Evolutionary conservation across 2,113 vertebrate species (phyloP).

Genomic region (Apaloderma vittatum): DNA sequence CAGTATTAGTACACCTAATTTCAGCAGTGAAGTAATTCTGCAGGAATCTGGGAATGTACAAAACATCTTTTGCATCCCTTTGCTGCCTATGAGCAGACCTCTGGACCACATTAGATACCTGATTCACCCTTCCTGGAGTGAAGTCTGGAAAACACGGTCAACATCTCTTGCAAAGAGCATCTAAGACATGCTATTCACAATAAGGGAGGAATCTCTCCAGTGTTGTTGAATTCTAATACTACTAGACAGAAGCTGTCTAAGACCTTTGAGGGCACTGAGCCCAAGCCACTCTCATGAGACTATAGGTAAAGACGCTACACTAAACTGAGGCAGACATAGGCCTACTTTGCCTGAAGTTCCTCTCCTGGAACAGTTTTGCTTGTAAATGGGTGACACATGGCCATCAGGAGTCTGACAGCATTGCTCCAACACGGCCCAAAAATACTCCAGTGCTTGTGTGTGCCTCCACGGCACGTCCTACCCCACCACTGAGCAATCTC

Average conservation of each 20-base stretch:
- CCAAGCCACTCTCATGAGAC: not conserved
- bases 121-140: not conserved
- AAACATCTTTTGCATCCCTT: not conserved
- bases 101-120: not conserved
- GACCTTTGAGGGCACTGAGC: not conserved
- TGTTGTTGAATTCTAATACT: not conserved
- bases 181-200: not conserved
- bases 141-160: not conserved
- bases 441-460: not conserved
- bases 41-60: not conserved
- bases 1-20: not conserved
- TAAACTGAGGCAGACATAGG: fast-evolving
- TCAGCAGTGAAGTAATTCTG: not conserved
- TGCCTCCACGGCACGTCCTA: fast-evolving
- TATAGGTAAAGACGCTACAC: not conserved
- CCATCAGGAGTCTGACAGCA: not conserved
- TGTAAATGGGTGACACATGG: not conserved
- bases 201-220: not conserved
- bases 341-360: not conserved
- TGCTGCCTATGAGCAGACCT: not conserved
- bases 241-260: not conserved
- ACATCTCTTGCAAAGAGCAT: not conserved
- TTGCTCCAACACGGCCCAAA: not conserved
- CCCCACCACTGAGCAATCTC: not conserved
- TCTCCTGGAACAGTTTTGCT: not conserved